Percentiles rank a stretch among this genome's conserved stretches.
These are phyloP conservation scores for Sialia sialis DNA, from an alignment of 2,113 vertebrate genomes.

Conservation along the genomic window DNA sequence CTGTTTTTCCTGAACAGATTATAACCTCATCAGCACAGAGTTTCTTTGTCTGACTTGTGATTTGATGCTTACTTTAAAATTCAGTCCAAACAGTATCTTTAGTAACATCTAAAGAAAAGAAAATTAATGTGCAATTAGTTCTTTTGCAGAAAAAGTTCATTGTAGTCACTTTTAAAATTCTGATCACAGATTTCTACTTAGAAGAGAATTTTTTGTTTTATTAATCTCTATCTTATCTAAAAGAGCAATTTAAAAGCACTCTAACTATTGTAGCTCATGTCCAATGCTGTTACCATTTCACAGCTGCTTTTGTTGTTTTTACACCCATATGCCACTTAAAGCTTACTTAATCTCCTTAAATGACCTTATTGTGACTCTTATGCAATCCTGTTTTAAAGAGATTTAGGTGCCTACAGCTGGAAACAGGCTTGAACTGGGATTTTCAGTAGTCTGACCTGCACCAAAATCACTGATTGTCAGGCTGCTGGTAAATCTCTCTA, in stretches of 20 bases:
- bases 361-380: not conserved
- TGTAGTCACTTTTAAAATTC: not conserved
- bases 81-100: not conserved
- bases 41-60: not conserved
- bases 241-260: not conserved
- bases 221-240: not conserved
- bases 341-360: not conserved
- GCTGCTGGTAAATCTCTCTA: not conserved
- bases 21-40: not conserved
- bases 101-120: not conserved
- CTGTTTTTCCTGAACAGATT: not conserved
- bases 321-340: not conserved
- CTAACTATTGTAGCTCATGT: not conserved
- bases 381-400: not conserved
- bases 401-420: not conserved
- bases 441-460: not conserved
- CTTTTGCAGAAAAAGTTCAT: not conserved
- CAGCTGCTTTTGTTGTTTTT: conserved; percentile 7
- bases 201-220: not conserved
- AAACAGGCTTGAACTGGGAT: not conserved
- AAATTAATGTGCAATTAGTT: not conserved
- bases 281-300: not conserved
- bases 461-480: not conserved
- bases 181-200: not conserved
- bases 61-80: not conserved